Percentiles rank a stretch among this genome's conserved stretches.
Evolutionary conservation across 2,113 vertebrate species (phyloP).

Genomic region (Embiotoca jacksoni): DNA sequence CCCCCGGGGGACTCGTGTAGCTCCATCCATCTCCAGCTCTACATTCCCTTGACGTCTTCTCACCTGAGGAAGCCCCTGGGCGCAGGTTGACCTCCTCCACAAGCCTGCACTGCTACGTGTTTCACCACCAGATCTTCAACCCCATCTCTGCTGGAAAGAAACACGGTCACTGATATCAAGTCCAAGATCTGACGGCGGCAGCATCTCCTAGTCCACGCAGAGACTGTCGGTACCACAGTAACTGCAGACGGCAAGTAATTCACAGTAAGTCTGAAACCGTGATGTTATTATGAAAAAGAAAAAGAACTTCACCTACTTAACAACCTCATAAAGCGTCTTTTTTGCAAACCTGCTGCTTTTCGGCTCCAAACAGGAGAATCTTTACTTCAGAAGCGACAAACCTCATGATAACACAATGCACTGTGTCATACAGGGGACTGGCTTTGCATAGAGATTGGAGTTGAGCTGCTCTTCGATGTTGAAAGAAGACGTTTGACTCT

Average conservation of each 20-base stretch:
- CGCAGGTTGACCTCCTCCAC: slow-evolving; percentile 18
- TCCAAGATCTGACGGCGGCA: slow-evolving; percentile 26
- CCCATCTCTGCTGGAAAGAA: not conserved
- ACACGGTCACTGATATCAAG: slow-evolving; percentile 41
- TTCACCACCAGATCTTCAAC: not conserved
- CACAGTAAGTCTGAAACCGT: not conserved
- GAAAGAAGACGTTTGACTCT: too few species aligned
- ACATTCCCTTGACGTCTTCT: slow-evolving; percentile 41
- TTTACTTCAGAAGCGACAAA: too few species aligned
- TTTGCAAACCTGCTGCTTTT: too few species aligned
- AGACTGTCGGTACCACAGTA: not conserved
- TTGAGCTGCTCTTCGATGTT: too few species aligned
- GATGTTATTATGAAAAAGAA: too few species aligned
- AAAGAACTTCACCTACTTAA: too few species aligned
- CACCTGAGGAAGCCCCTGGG: slow-evolving; percentile 59
- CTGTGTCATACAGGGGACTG: too few species aligned
- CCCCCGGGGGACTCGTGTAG: slow-evolving; percentile 1
- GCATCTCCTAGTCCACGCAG: not conserved
- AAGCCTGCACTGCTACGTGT: not conserved
- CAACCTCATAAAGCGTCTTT: too few species aligned
- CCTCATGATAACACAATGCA: too few species aligned
- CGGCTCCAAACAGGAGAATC: too few species aligned
- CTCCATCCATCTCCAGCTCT: slow-evolving; percentile 25
- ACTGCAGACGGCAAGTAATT: not conserved
- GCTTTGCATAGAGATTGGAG: too few species aligned